Evolutionary conservation across 2,888 invertebrate genomes (phyloP), one percentile per base, ranked within the genome.

Genomic region (Chirona hameri): DNA sequence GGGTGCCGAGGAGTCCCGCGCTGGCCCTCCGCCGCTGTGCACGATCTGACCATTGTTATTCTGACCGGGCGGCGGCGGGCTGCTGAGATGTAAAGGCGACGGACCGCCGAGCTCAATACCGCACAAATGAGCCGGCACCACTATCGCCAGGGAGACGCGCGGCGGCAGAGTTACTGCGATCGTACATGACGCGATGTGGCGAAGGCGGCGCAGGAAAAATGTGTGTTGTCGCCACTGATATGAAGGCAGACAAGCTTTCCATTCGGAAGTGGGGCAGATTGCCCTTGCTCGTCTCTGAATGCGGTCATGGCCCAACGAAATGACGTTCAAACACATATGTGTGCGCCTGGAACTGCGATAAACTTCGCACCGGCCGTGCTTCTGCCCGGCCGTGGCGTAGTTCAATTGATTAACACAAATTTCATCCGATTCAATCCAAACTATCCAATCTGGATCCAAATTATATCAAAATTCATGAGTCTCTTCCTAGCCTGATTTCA

Each of bases 111-210:
- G 65, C 65, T 65, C 27, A 65, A 65, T 65, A n/a, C 65, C 27
- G 10, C 65, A 9, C 65, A 27, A 65, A 27, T 27, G 65, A 65
- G 65, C n/a, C 65, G n/a, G 5, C 10, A 52, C 65, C 27, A 65
- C 27, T 1, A n/a, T n/a, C 60, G 60, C 4, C 21, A 60, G 15
- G 52, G 18, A 52, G 52, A 18, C 18, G 52, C 12, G 1, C 52
- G 52, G 52, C 18, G 52, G 52, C 15, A 12, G 15, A 52, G 52
- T 52, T 52, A 52, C 52, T 18, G 52, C 52, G 1, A 12, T 9
- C 7, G 10, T 52, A 52, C 52, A 52, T 52, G 52, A 18, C 87
- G 86, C 29, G 57, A 79, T 65, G 65, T 65, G 82, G 39, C 4
- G 52, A 79, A 48, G 69, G 79, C 79, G n/a, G 55, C 29, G 46